Conservation (phyloP, 2,797 vertebrate species). For the Hydrocynus forskahlii region DNA sequence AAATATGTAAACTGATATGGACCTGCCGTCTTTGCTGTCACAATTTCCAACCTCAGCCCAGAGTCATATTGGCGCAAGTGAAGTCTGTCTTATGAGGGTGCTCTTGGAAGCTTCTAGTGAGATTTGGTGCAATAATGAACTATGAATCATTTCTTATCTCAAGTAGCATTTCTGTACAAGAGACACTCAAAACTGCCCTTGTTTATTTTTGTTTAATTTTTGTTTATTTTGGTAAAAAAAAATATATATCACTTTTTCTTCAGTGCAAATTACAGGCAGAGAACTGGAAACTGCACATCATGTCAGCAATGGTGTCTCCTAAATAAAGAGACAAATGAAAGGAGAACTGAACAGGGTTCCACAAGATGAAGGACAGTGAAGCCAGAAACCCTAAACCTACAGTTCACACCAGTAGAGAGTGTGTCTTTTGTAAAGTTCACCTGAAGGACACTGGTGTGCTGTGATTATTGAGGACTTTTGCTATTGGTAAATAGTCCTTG, state of each 20-base stretch:
- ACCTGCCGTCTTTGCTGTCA: slow-evolving; percentile 18
- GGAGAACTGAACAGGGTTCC: neutral
- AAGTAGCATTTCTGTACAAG: slow-evolving; percentile 19
- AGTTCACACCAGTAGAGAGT: neutral
- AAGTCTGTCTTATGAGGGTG: slow-evolving; percentile 36
- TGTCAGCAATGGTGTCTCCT: neutral
- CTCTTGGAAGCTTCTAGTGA: slow-evolving; percentile 58
- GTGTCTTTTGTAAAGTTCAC: neutral
- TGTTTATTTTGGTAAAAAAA: neutral
- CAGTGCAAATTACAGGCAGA: neutral
- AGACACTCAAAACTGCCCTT: slow-evolving; percentile 34
- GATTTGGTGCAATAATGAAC: slow-evolving; percentile 75
- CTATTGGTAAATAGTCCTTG: slow-evolving; percentile 21
- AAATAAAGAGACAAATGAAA: neutral
- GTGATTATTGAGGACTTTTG: slow-evolving; percentile 14
- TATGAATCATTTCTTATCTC: slow-evolving; percentile 33
- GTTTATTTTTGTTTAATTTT: neutral
- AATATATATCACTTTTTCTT: slow-evolving; percentile 8
- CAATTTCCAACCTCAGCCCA: slow-evolving; percentile 36
- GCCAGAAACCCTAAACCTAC: neutral
- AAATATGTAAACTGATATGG: slow-evolving; percentile 41
- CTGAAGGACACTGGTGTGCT: slow-evolving; percentile 17
- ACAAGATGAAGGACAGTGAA: slow-evolving; percentile 7
- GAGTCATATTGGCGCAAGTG: slow-evolving; percentile 25
- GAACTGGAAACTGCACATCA: slow-evolving; percentile 17